A percentile compares a stretch with the other conserved stretches of the same genome.
These are phyloP conservation scores for Trachelus iudaicus DNA, from an alignment of 2,888 invertebrate genomes.

Conservation along the genomic window DNA sequence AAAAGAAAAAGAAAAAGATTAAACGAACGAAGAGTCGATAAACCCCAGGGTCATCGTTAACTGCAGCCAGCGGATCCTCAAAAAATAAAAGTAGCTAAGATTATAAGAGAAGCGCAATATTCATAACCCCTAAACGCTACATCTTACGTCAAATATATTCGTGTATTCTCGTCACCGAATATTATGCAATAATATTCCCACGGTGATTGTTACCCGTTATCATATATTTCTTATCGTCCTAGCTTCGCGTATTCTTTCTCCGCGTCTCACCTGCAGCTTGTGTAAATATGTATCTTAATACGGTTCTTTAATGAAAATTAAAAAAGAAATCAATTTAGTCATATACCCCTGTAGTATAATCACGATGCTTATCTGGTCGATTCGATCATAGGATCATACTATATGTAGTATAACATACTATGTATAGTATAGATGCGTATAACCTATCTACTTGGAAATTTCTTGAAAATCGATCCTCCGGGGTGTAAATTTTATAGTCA, in stretches of 20 bases:
- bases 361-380: background rate
- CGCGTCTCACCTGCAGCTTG: background rate
- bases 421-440: too few species aligned
- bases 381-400: background rate
- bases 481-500: background rate
- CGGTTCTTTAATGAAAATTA: background rate
- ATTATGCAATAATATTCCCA: background rate
- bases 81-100: background rate
- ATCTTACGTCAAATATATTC: background rate
- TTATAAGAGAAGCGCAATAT: too few species aligned
- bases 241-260: background rate
- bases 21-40: background rate
- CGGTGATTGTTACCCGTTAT: background rate
- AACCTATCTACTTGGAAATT: background rate
- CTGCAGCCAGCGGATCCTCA: background rate
- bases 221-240: background rate
- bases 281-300: background rate
- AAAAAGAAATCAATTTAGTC: background rate
- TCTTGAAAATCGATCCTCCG: background rate
- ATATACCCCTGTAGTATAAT: background rate
- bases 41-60: background rate
- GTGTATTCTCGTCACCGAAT: background rate
- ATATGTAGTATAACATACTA: background rate
- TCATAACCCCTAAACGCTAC: background rate
- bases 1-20: background rate